These are phyloP conservation scores for Blastomussa wellsi DNA, from an alignment of 92 coral and sea anemone species.

Conservation along the genomic window DNA sequence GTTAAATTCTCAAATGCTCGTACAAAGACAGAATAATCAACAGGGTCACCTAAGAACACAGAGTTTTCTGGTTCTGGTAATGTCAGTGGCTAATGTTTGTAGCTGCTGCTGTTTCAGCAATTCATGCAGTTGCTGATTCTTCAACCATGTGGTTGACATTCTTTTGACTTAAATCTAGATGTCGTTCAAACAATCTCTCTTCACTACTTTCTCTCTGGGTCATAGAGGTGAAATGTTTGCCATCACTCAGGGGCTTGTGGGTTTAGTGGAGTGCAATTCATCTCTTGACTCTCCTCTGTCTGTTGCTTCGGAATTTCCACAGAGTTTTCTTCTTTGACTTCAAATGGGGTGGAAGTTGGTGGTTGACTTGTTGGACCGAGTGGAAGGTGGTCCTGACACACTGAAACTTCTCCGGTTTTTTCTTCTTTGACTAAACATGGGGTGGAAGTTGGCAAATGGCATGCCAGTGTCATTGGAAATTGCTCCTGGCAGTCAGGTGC, in stretches of 20 bases:
- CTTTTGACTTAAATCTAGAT: slow-evolving; percentile 9
- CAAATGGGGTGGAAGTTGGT: too few species aligned
- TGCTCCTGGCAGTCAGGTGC: slow-evolving; percentile 13
- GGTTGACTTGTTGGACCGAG: too few species aligned
- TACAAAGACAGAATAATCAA: slow-evolving; percentile 46
- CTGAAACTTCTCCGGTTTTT: slow-evolving; percentile 3
- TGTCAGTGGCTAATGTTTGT: slow-evolving; percentile 57
- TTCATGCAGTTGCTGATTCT: slow-evolving; percentile 35
- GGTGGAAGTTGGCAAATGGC: slow-evolving; percentile 11
- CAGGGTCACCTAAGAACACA: slow-evolving; percentile 56
- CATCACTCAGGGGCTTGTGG: not conserved
- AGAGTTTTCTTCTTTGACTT: not conserved
- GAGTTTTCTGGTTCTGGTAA: slow-evolving; percentile 54
- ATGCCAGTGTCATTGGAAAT: slow-evolving; percentile 13
- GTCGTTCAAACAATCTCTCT: slow-evolving; percentile 10
- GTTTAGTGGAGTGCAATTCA: slow-evolving; percentile 5
- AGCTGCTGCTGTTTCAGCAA: slow-evolving; percentile 38
- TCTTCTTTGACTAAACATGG: slow-evolving; percentile 4
- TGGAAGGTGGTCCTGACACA: not conserved
- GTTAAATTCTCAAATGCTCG: slow-evolving; percentile 57
- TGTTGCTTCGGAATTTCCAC: not conserved
- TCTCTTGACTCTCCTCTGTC: not conserved
- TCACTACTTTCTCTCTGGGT: not conserved
- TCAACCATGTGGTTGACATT: slow-evolving; percentile 32
- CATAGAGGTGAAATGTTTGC: not conserved